A percentile compares a stretch with the other conserved stretches of the same genome.
phyloP scores from a whole-genome alignment of 1,140 invertebrate species.

The Mactra quadrangularis region DNA sequence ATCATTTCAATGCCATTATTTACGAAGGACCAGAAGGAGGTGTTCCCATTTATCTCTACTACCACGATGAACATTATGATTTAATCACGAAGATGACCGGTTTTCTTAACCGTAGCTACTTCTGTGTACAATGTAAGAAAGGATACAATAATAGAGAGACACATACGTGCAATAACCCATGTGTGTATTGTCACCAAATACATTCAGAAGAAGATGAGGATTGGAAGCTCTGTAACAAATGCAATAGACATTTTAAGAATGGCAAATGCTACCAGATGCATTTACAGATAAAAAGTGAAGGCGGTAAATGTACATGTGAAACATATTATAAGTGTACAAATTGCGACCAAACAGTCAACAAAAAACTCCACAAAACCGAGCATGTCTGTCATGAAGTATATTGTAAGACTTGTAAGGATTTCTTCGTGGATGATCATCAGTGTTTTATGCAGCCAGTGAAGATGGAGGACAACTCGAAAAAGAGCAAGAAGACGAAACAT shows the following conservation, averaged over 20 bases:
- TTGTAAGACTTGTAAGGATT: slow-evolving; percentile 50
- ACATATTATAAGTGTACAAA: not conserved
- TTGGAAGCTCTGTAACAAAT: slow-evolving; percentile 4
- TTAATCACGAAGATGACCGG: no score
- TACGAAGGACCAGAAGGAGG: slow-evolving; percentile 44
- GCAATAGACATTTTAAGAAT: slow-evolving; percentile 2
- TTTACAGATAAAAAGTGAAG: not conserved
- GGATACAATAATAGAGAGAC: slow-evolving; percentile 33
- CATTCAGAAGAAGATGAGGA: slow-evolving; percentile 3
- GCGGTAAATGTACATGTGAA: slow-evolving; percentile 1
- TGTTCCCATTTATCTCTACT: no score
- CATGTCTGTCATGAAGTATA: no score
- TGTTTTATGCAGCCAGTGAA: slow-evolving; percentile 23
- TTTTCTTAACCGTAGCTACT: no score
- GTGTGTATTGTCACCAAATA: no score
- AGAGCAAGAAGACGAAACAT: not conserved
- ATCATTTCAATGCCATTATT: slow-evolving; percentile 42
- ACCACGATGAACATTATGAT: slow-evolving; percentile 37
- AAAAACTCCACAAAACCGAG: slow-evolving; percentile 8
- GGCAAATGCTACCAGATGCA: not conserved
- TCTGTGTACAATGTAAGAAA: slow-evolving; percentile 5
- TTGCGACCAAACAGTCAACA: slow-evolving; percentile 17
- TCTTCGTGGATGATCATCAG: slow-evolving; percentile 49
- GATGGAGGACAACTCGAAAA: not conserved
- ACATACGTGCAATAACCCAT: slow-evolving; percentile 20